phyloP scores from a whole-genome alignment of 2,113 vertebrate genomes.

The Abramis brama region DNA sequence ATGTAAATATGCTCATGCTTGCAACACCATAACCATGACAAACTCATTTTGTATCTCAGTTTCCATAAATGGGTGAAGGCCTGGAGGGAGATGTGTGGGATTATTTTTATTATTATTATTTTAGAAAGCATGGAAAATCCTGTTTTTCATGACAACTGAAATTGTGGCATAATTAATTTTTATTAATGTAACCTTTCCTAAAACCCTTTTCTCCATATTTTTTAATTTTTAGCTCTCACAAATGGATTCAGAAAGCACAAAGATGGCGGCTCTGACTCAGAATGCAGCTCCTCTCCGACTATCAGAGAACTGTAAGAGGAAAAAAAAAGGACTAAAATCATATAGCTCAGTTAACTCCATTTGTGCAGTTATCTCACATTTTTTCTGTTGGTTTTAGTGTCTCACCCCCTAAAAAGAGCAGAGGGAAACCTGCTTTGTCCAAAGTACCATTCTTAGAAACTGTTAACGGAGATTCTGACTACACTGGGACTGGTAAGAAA shows the following conservation, averaged over 20 bases:
- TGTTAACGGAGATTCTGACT: conserved; percentile 88
- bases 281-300: conserved; percentile 78
- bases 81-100: not conserved
- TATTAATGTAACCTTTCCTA: not conserved
- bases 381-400: conserved; percentile 67
- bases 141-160: not conserved
- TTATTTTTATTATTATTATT: not conserved
- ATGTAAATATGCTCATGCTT: not conserved
- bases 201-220: not conserved
- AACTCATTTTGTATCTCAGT: not conserved
- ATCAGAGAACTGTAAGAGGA: conserved; percentile 84
- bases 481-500: conserved; percentile 78
- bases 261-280: conserved; percentile 84
- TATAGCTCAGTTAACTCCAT: not conserved
- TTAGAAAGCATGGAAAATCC: not conserved
- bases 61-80: not conserved
- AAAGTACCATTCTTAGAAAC: conserved; percentile 88
- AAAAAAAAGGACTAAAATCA: not conserved
- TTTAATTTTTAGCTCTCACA: conserved; percentile 80
- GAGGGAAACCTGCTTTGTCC: conserved; percentile 94
- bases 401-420: conserved; percentile 86
- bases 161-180: not conserved
- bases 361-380: not conserved
- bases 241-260: conserved; percentile 85
- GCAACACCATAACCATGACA: not conserved